These are phyloP conservation scores for Conus ventricosus DNA, from an alignment of 1,140 invertebrate species.

Conservation along the genomic window DNA sequence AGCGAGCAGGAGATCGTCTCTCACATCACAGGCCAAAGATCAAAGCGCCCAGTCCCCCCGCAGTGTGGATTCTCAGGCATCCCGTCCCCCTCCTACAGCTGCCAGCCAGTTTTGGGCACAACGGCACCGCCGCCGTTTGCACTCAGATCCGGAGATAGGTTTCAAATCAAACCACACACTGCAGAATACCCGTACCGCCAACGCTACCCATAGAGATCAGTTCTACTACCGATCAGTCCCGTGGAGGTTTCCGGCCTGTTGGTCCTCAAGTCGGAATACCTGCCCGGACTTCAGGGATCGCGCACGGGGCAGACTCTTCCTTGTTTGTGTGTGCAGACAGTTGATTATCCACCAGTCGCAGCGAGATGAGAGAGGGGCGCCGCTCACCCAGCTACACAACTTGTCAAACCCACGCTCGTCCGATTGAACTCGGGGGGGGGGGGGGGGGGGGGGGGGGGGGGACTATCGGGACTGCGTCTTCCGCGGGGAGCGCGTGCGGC, in stretches of 20 bases:
- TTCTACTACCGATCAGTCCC: neutral
- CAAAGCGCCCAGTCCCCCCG: neutral
- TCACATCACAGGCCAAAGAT: conserved; percentile 6
- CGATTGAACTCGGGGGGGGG: neutral
- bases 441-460: neutral
- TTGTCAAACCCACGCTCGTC: neutral
- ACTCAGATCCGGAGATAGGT: neutral
- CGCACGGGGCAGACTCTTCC: neutral
- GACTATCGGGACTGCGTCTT: neutral
- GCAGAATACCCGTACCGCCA: neutral
- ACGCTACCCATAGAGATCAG: neutral
- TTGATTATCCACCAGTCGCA: neutral
- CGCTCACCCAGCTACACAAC: neutral
- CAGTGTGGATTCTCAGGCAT: neutral
- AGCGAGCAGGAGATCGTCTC: neutral
- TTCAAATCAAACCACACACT: neutral
- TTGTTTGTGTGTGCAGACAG: neutral
- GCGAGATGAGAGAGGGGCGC: neutral
- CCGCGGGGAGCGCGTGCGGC: neutral
- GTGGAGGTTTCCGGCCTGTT: neutral
- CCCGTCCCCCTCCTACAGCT: neutral
- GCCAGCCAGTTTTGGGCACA: neutral
- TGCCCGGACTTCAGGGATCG: neutral
- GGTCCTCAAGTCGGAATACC: neutral
- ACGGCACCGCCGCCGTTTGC: neutral